These are phyloP conservation scores for Meiosimyza platycephala DNA, from an alignment of 2,888 invertebrate genomes.

Conservation along the genomic window DNA sequence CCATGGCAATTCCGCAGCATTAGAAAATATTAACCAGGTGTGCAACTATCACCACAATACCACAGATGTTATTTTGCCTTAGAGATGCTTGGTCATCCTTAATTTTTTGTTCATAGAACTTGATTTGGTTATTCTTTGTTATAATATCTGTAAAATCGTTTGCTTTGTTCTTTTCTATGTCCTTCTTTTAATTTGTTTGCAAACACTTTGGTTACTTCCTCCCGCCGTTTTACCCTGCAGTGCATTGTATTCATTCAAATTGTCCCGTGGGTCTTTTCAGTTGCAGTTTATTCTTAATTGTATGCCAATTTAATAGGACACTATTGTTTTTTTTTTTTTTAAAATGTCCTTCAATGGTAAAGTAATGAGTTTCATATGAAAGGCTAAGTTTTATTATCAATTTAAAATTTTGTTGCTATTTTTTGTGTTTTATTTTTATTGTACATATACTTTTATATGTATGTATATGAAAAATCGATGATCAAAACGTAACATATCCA, in stretches of 20 bases:
- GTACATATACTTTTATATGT: no score
- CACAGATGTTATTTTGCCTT: no score
- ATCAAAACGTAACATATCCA: no score
- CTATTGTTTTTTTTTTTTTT: background rate
- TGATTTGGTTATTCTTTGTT: constrained; percentile 13
- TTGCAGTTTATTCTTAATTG: constrained; percentile 6
- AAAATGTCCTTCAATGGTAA: background rate
- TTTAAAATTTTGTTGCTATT: no score
- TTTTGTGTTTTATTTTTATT: no score
- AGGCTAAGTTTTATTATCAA: background rate
- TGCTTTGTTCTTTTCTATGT: background rate
- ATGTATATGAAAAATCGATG: no score
- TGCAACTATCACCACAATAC: no score
- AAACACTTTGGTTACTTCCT: constrained; percentile 1
- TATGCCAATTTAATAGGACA: constrained; percentile 10
- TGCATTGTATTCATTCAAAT: constrained; percentile 38
- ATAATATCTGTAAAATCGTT: background rate
- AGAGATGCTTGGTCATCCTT: background rate
- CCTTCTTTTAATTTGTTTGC: constrained; percentile 22
- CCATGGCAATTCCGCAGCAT: no score
- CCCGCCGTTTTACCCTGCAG: constrained; percentile 33
- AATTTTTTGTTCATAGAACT: constrained; percentile 30
- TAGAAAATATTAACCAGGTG: no score
- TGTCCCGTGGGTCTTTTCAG: constrained; percentile 18
- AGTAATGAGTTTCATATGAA: constrained; percentile 22